Conservation (phyloP, 2,888 invertebrate species). For the Erpobdella octoculata region DNA sequence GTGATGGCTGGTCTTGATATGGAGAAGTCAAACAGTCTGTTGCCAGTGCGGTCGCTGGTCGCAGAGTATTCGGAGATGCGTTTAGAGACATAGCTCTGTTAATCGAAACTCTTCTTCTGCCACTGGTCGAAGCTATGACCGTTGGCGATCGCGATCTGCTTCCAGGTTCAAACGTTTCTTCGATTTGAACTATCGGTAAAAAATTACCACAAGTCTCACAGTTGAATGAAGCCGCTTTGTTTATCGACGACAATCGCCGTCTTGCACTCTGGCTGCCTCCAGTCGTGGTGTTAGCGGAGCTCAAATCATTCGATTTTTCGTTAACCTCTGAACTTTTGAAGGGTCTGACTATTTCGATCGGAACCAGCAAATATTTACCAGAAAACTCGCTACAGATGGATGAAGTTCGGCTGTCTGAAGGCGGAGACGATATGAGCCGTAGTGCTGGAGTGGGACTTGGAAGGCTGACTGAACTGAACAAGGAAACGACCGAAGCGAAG, state of each 20-base stretch:
- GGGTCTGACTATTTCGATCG: constrained; percentile 23
- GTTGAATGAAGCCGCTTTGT: constrained; percentile 29
- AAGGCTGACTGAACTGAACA: constrained; percentile 14
- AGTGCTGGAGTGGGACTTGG: constrained; percentile 12
- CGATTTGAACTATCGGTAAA: constrained; percentile 29
- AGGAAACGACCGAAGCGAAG: constrained; percentile 16
- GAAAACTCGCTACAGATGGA: constrained; percentile 28
- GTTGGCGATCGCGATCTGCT: not conserved
- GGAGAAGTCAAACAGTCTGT: not conserved
- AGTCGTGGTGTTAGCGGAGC: not conserved
- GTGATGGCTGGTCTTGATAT: too few species aligned
- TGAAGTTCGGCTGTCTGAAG: constrained; percentile 17
- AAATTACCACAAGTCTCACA: constrained; percentile 25
- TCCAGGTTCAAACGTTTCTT: not conserved
- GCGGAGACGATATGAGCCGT: constrained; percentile 7
- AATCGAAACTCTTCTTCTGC: constrained; percentile 3
- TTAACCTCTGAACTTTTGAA: not conserved
- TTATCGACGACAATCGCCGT: constrained; percentile 19
- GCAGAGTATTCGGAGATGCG: not conserved
- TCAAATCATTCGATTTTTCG: not conserved
- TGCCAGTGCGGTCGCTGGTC: too few species aligned
- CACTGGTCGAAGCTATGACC: not conserved
- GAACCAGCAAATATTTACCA: constrained; percentile 28
- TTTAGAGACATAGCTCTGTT: constrained; percentile 22
- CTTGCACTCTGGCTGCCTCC: not conserved